A percentile compares a stretch with the other conserved stretches of the same genome.
Conservation (phyloP, 2,888 invertebrate species). For the Tortrix viridana region DNA sequence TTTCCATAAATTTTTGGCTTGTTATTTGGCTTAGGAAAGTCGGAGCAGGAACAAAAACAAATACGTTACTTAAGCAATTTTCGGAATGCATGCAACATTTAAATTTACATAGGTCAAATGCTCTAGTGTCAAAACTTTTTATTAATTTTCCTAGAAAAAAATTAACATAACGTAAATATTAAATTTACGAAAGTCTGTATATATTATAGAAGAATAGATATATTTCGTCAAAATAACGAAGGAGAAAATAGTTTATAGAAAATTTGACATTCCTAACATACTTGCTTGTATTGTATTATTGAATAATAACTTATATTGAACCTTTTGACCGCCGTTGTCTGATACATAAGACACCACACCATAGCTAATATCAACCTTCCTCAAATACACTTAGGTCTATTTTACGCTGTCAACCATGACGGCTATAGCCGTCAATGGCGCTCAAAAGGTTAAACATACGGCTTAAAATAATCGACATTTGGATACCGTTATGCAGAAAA, state of each 20-base stretch:
- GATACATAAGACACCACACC: too few relatives aligned
- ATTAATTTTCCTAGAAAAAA: constrained; percentile 49
- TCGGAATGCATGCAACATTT: constrained; percentile 40
- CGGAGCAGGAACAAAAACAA: constrained; percentile 51
- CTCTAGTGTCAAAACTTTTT: constrained; percentile 55
- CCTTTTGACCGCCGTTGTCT: too few relatives aligned
- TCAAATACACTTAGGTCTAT: too few relatives aligned
- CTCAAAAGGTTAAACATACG: too few relatives aligned
- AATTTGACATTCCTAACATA: constrained; percentile 57
- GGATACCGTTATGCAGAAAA: too few relatives aligned
- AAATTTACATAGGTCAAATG: constrained; percentile 49
- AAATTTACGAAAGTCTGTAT: constrained; percentile 57
- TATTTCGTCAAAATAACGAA: constrained; percentile 57
- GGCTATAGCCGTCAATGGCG: too few relatives aligned
- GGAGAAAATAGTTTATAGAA: constrained; percentile 58
- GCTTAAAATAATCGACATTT: too few relatives aligned
- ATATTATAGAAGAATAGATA: constrained; percentile 70
- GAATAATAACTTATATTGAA: too few relatives aligned
- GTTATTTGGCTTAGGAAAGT: constrained; percentile 73
- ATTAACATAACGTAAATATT: constrained; percentile 51
- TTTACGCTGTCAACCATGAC: too few relatives aligned
- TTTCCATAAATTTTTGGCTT: constrained; percentile 75
- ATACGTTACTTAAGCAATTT: constrained; percentile 37
- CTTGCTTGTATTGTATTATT: constrained; percentile 46
- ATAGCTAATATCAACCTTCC: too few relatives aligned